Evolutionary conservation across 2,888 invertebrate species (phyloP), one percentile per base, ranked within the genome.

Genomic region (Branchinecta sandiegonensis): DNA sequence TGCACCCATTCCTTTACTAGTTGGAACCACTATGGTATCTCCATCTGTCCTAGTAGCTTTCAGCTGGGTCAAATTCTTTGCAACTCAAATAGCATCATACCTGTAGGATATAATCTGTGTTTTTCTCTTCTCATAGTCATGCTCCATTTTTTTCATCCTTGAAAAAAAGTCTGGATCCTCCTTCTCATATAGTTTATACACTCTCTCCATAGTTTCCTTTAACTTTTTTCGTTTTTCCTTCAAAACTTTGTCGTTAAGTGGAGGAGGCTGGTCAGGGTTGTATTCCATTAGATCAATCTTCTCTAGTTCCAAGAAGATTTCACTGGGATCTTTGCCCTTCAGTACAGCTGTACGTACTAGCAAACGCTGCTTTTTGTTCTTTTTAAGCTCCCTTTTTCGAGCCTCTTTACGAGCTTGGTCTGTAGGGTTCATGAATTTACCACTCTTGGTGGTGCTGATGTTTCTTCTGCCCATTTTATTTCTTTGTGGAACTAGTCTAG

Each of bases 401-500:
- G 96, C 96, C 79, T 96, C 95, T 79, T 97, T 97, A 93, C 96
- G 84, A 70, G 95, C 95, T 87, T 96, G 96, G 80, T 99, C 97
- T 8, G 97, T 97, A 63, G 97, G 97, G 80, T 99, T 99, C 96
- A 99, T 97, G 76, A 94, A 96, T 85, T 96, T 96, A 78, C 97
- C 97, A 92, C 95, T 95, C 83, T 97, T 97, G 68, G 96, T 97
- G 88, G 95, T 95, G 81, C 94, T 95, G 75, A 95, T 94, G 65
- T 95, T 94, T 74, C 96, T 84, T 69, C 95, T 86, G 69, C 96
- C 96, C 96, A 97, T 96, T 74, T 81, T 70, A 37, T 37, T 37
- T 37, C 37, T 37, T 6, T 2, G 37, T 37, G 37, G 6, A 6
- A 37, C 37, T 37, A 37, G 37, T 37, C 37, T 37, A 37, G 37